phyloP scores from a whole-genome alignment of 2,113 vertebrate species.

The Rissa tridactyla region DNA sequence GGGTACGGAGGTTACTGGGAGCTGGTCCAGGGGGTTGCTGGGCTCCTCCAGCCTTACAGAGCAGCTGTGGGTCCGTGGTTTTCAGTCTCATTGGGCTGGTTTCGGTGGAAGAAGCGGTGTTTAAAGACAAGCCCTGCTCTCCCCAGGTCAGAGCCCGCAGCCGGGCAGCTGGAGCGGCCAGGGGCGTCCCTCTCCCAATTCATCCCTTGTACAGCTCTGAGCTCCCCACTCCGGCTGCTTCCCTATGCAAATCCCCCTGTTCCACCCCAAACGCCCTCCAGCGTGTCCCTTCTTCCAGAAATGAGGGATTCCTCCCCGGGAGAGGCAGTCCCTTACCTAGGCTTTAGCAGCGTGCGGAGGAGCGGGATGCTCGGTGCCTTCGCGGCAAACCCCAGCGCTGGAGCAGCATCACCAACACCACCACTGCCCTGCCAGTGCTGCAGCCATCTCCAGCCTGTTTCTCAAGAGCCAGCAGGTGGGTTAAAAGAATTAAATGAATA shows the following conservation, averaged over 20 bases:
- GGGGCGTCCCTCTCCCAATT: neutral
- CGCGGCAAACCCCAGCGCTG: accelerated
- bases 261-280: accelerated
- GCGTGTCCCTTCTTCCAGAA: neutral
- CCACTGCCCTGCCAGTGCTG: accelerated
- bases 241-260: neutral
- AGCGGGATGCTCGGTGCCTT: neutral
- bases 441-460: neutral
- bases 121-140: neutral
- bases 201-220: neutral
- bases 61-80: neutral
- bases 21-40: neutral
- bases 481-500: neutral
- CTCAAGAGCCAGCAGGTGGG: neutral
- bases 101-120: neutral
- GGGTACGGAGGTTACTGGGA: neutral
- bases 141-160: neutral
- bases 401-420: neutral
- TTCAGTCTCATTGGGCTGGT: neutral
- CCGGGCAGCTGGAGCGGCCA: neutral
- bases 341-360: neutral
- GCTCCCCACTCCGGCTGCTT: neutral
- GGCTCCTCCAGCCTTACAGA: neutral
- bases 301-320: neutral
- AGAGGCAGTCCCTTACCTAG: neutral